phyloP scores from a whole-genome alignment of 2,113 vertebrate species.

The Syngnathus typhle region DNA sequence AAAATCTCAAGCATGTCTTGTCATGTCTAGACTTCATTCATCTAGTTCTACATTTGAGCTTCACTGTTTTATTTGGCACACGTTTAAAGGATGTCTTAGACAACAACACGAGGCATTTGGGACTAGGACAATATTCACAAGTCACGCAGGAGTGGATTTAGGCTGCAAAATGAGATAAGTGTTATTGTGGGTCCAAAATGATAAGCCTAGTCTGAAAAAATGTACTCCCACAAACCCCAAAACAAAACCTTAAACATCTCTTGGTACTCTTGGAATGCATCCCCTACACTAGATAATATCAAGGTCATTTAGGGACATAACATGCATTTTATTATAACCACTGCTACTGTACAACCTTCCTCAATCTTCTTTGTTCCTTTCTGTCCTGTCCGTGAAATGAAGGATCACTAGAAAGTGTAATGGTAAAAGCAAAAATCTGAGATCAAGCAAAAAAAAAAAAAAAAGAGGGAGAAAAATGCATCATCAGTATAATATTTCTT shows the following conservation, averaged over 20 bases:
- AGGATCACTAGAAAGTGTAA: too few relatives aligned
- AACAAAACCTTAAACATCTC: neutral
- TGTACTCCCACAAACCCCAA: constrained; percentile 8
- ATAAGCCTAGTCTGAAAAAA: constrained; percentile 11
- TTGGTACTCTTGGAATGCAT: neutral
- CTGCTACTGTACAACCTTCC: too few relatives aligned
- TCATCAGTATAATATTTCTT: neutral
- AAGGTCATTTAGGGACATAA: neutral
- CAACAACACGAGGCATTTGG: constrained; percentile 5
- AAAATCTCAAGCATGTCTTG: constrained; percentile 32
- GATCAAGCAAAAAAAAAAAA: too few relatives aligned
- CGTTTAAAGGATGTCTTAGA: constrained; percentile 9
- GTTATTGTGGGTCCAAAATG: constrained; percentile 13
- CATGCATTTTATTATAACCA: neutral
- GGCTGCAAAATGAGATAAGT: neutral
- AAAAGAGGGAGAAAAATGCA: too few relatives aligned
- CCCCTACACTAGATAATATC: too few relatives aligned
- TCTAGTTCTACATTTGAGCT: neutral
- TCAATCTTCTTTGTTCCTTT: too few relatives aligned
- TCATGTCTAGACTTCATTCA: constrained; percentile 34
- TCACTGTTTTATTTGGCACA: constrained; percentile 15
- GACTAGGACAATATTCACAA: neutral
- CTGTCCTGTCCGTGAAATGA: too few relatives aligned
- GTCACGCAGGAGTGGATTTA: constrained; percentile 8
- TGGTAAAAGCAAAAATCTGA: too few relatives aligned